phyloP scores from a whole-genome alignment of 2,888 invertebrate species.

The Linnaemya vulpina region DNA sequence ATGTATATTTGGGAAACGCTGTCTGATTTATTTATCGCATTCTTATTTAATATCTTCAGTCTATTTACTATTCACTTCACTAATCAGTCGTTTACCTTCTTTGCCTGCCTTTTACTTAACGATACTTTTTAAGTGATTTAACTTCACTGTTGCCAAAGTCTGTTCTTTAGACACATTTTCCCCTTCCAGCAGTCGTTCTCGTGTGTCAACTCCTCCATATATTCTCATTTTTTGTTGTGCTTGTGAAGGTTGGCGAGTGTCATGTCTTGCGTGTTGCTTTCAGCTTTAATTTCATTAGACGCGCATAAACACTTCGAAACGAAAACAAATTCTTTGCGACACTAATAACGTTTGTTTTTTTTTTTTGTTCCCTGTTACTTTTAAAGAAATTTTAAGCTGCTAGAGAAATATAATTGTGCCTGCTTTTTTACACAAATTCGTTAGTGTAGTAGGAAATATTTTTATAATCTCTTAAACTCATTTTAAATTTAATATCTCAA shows the following conservation, averaged over 20 bases:
- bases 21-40: no score
- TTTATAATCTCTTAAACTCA: no score
- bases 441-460: no score
- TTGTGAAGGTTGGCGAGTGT: conserved; percentile 6
- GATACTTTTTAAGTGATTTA: conserved; percentile 33
- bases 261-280: conserved; percentile 17
- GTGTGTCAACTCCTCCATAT: not conserved
- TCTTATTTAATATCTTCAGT: no score
- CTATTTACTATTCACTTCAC: no score
- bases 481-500: no score
- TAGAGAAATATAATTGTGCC: conserved; percentile 21
- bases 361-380: conserved; percentile 20
- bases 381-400: conserved; percentile 27
- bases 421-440: no score
- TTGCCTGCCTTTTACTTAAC: not conserved
- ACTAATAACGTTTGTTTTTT: conserved; percentile 15
- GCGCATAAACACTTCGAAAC: conserved; percentile 24
- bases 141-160: conserved; percentile 14
- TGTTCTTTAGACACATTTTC: conserved; percentile 34
- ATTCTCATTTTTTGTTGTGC: not conserved
- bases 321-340: not conserved
- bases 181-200: not conserved
- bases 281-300: conserved; percentile 33
- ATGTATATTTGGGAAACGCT: no score
- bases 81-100: no score